Conservation (phyloP, 2,113 vertebrate genomes). For the Aspidoscelis tigris region DNA sequence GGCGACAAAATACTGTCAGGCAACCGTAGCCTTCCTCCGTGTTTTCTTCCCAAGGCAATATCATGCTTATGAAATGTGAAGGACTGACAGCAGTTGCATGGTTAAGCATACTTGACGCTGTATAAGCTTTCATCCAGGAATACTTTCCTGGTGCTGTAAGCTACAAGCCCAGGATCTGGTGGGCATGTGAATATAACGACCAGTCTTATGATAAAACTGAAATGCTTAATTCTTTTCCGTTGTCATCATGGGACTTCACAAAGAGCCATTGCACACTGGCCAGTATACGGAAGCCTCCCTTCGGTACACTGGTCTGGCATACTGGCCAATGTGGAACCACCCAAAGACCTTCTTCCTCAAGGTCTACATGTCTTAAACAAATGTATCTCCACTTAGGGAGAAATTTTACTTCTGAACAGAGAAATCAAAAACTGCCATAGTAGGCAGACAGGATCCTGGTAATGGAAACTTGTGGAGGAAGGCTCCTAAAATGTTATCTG, state of each 20-base stretch:
- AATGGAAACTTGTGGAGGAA: not conserved
- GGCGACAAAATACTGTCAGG: not conserved
- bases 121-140: conserved; percentile 59
- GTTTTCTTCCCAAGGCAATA: conserved; percentile 13
- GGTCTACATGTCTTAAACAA: not conserved
- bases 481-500: no score
- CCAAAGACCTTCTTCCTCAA: not conserved
- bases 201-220: conserved; percentile 29
- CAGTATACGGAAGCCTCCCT: no score
- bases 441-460: not conserved
- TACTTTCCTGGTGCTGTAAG: conserved; percentile 62
- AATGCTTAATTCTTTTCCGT: not conserved
- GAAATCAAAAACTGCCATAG: not conserved
- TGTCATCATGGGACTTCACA: not conserved
- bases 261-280: not conserved
- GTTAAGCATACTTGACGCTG: conserved; percentile 39
- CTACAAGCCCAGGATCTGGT: conserved; percentile 32
- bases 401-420: not conserved
- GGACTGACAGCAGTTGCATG: not conserved
- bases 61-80: conserved; percentile 28
- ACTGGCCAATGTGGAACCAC: no score
- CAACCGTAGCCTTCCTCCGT: not conserved
- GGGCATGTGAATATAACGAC: conserved; percentile 28
- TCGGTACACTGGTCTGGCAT: no score
- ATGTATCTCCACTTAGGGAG: not conserved